phyloP scores from a whole-genome alignment of 2,113 vertebrate species.

The Ictidomys tridecemlineatus region DNA sequence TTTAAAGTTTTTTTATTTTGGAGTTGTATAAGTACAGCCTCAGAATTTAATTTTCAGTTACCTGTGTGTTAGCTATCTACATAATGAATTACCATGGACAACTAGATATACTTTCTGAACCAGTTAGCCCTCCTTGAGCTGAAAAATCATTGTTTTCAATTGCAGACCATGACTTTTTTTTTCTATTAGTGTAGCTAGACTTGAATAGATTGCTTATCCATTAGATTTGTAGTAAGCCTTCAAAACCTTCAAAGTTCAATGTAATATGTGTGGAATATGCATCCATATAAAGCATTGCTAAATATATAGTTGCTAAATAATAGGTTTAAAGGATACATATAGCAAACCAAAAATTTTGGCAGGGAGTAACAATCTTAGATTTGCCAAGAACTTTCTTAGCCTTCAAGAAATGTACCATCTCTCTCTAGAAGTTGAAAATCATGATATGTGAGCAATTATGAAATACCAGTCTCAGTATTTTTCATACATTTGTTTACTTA shows the following conservation, averaged over 20 bases:
- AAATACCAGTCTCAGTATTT: neutral
- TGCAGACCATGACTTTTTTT: neutral
- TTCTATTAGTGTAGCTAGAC: neutral
- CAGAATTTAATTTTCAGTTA: neutral
- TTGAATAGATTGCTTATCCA: neutral
- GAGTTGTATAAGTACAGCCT: neutral
- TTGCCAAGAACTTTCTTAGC: neutral
- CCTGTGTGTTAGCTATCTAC: neutral
- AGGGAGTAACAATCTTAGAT: neutral
- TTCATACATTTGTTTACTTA: neutral
- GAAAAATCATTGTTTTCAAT: constrained; percentile 41
- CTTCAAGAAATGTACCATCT: neutral
- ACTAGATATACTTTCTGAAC: neutral
- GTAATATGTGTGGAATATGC: neutral
- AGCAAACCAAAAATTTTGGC: constrained; percentile 4
- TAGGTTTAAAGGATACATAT: neutral
- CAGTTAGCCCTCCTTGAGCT: neutral
- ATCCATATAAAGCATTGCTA: neutral
- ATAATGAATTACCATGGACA: neutral
- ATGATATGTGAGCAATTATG: neutral
- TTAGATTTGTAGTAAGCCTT: neutral
- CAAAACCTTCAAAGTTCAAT: neutral
- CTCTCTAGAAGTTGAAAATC: neutral
- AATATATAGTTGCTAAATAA: neutral
- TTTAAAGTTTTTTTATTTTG: neutral